Evolutionary conservation across 2,797 vertebrate species (phyloP), one percentile per base, ranked within the genome.

Genomic region (Lindbergichthys nudifrons): DNA sequence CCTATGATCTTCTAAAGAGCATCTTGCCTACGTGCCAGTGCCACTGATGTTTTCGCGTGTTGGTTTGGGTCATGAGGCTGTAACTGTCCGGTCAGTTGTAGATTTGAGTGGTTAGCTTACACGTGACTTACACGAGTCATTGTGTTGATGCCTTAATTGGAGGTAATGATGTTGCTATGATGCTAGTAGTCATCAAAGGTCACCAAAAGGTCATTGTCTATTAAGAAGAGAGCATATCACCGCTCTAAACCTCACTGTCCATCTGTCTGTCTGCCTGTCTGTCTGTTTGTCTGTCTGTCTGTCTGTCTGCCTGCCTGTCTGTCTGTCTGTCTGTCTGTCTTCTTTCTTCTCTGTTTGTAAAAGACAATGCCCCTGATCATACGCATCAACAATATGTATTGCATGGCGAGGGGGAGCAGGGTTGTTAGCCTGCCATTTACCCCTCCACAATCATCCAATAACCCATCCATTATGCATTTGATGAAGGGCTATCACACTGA

Each of bases 401-500:
- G 65, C 54, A 68, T 83, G 68, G 70, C 62, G 50, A 66, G 73
- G 21, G 15, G n/a, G 32, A 0, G 12, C 18, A 14, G 63, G 30
- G 48, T 50, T 47, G 36, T 68, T 53, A 63, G 18, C 30, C 50
- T n/a, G 39, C 65, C 56, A 43, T 74, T 79, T 69, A 57, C 63
- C 76, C 65, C 69, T 79, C 66, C 73, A 16, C 57, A 75, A 84
- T 81, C 73, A 79, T 83, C 70, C 75, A 85, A 60, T 81, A 71
- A 76, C 70, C 67, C 81, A 84, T 81, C 76, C 75, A 80, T 92
- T 83, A 87, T 88, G 84, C 76, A 86, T 90, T 88, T 59, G 73
- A 88, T 88, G 89, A 95, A 94, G 92, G 93, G 92, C 92, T 93
- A 93, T 84, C 90, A 79, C 54, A 76, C 82, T 87, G 77, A 90